A percentile compares a stretch with the other conserved stretches of the same genome.
Conservation (phyloP, 53 echinoderm and acorn worm genomes). For the Mesocentrotus franciscanus region DNA sequence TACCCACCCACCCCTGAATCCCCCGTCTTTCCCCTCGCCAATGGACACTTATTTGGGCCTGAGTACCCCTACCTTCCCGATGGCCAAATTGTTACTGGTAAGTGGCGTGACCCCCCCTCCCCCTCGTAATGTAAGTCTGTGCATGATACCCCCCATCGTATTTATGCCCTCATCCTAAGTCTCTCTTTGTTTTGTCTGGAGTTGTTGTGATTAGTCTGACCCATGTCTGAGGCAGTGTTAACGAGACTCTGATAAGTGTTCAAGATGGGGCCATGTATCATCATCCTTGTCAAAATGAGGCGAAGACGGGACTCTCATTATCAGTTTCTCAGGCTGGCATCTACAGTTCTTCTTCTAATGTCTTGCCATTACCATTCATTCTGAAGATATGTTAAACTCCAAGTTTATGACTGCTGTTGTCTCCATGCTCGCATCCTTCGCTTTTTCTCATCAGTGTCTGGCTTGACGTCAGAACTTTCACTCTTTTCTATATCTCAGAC, state of each 20-base stretch:
- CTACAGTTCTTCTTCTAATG: not conserved
- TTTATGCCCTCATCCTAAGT: not conserved
- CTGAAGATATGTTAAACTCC: not conserved
- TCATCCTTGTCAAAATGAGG: not conserved
- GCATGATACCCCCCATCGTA: not conserved
- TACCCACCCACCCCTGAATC: constrained; percentile 96
- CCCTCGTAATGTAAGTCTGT: not conserved
- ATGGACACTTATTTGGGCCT: constrained; percentile 83
- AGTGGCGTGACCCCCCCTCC: constrained; percentile 66
- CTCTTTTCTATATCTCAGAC: not conserved
- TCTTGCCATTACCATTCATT: not conserved
- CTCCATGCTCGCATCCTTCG: not conserved
- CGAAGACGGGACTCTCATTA: not conserved
- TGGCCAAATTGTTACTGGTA: constrained; percentile 93
- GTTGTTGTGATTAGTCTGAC: not conserved
- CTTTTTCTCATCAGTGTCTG: not conserved
- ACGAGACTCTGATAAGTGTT: not conserved
- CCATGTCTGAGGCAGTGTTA: constrained; percentile 8
- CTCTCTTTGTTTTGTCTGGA: not conserved
- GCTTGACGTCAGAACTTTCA: not conserved
- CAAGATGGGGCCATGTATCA: not conserved
- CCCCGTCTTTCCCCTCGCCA: constrained; percentile 88
- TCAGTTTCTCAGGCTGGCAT: not conserved
- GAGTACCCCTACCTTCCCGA: constrained; percentile 93
- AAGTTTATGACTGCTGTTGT: not conserved